Evolutionary conservation across 2,113 vertebrate genomes (phyloP).

Genomic region (Tapirus terrestris): DNA sequence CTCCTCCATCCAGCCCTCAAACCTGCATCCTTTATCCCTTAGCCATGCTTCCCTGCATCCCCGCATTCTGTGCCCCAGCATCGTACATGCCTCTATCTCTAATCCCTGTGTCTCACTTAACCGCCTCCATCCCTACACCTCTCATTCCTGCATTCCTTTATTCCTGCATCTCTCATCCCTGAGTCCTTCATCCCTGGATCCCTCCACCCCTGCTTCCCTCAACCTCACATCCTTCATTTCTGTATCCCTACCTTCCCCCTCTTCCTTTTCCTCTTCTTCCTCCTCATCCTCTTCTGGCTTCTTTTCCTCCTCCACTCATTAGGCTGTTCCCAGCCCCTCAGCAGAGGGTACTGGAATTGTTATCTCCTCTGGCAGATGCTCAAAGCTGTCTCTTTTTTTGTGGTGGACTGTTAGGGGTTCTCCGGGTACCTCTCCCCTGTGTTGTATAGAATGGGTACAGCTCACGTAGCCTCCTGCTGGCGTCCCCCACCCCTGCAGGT

Average conservation of each 20-base stretch:
- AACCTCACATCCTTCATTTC: too few relatives aligned
- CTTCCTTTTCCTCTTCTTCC: too few relatives aligned
- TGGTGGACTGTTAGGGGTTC: background rate
- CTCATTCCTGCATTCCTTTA: background rate
- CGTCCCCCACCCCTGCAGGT: background rate
- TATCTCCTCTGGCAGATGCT: background rate
- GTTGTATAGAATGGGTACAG: background rate
- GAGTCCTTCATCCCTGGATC: background rate
- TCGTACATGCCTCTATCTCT: too few relatives aligned
- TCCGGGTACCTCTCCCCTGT: background rate
- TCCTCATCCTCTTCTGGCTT: background rate
- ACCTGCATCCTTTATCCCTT: background rate
- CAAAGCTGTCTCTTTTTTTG: background rate
- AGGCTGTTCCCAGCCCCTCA: background rate
- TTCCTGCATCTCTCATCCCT: too few relatives aligned
- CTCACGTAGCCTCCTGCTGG: too few relatives aligned
- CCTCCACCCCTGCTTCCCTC: background rate
- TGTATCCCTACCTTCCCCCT: too few relatives aligned
- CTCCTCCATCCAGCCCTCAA: too few relatives aligned
- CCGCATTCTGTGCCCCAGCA: too few relatives aligned
- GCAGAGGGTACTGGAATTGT: background rate
- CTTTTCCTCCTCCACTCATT: background rate
- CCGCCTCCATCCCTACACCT: too few relatives aligned
- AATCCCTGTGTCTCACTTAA: background rate
- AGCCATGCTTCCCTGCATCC: accelerated